phyloP scores from a whole-genome alignment of 2,888 invertebrate genomes.

The Dasypogon diadema region DNA sequence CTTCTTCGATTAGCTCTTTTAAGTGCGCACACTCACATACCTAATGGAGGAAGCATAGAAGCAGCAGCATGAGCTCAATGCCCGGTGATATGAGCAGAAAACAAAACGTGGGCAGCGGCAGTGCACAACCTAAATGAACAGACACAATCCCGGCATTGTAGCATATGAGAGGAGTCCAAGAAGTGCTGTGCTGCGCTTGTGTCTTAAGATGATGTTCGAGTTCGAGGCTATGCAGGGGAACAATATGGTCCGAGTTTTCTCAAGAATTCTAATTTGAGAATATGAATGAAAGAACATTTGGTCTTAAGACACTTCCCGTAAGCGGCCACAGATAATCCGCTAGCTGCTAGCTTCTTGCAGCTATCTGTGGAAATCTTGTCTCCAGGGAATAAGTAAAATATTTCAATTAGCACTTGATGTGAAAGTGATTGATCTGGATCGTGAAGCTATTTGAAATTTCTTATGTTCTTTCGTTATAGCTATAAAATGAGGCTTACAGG shows the following conservation, averaged over 20 bases:
- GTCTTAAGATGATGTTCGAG: slow-evolving; percentile 39
- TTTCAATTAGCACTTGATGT: background rate
- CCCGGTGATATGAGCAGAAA: slow-evolving; percentile 43
- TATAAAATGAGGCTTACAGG: no score
- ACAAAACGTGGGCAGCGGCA: slow-evolving; percentile 39
- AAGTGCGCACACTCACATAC: slow-evolving; percentile 42
- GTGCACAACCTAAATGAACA: background rate
- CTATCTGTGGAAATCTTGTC: background rate
- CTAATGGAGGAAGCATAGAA: slow-evolving; percentile 21
- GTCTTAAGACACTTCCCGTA: background rate
- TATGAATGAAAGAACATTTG: slow-evolving; percentile 45
- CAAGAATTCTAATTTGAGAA: slow-evolving; percentile 46
- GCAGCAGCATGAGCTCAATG: slow-evolving; percentile 38
- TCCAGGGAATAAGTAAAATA: slow-evolving; percentile 28
- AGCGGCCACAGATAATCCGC: background rate
- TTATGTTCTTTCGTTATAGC: no score
- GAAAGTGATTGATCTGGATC: slow-evolving; percentile 18
- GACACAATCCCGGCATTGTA: slow-evolving; percentile 31
- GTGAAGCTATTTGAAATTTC: background rate
- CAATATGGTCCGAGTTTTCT: slow-evolving; percentile 33
- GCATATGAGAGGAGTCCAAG: slow-evolving; percentile 37
- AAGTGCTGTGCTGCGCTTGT: slow-evolving; percentile 28
- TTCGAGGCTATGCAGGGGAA: slow-evolving; percentile 43
- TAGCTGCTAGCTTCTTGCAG: background rate
- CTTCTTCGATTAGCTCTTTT: slow-evolving; percentile 24